phyloP scores from a whole-genome alignment of 1,140 invertebrate species.

The Mesaphorura yosii region DNA sequence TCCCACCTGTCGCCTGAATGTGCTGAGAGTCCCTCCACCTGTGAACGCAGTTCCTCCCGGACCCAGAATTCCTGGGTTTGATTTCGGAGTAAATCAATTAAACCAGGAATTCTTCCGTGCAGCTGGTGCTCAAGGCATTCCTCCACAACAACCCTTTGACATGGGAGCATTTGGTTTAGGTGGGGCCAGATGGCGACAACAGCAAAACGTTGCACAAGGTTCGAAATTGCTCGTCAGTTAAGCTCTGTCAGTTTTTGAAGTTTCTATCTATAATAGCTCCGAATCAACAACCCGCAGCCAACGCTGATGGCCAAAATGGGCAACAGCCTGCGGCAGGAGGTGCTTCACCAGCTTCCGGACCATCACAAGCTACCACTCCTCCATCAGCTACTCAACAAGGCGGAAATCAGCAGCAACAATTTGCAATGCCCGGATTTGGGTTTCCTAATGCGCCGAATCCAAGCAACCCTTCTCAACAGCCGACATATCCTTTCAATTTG shows the following conservation, averaged over 20 bases:
- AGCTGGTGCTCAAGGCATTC: too few species aligned
- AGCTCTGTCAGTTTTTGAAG: too few species aligned
- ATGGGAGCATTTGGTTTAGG: too few species aligned
- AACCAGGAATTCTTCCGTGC: too few species aligned
- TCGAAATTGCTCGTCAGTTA: too few species aligned
- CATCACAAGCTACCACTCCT: neutral
- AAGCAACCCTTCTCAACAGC: too few species aligned
- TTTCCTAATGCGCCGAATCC: neutral
- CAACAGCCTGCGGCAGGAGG: neutral
- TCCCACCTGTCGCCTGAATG: slow-evolving; percentile 94
- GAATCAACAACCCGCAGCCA: neutral
- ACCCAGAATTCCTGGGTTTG: neutral
- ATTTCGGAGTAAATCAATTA: too few species aligned
- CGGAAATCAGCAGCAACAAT: neutral
- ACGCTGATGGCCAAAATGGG: neutral
- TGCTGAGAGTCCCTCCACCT: slow-evolving; percentile 57
- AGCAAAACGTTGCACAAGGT: slow-evolving; percentile 26
- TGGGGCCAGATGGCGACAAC: slow-evolving; percentile 23
- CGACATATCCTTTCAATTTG: slow-evolving; percentile 7
- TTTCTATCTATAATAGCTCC: too few species aligned
- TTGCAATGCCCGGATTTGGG: slow-evolving; percentile 1
- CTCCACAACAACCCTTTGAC: too few species aligned
- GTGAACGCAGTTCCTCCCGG: slow-evolving; percentile 2
- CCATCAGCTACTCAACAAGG: neutral
- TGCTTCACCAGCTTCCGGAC: neutral